Evolutionary conservation across 2,797 vertebrate species (phyloP).

Genomic region (Myiotriccus ornatus): DNA sequence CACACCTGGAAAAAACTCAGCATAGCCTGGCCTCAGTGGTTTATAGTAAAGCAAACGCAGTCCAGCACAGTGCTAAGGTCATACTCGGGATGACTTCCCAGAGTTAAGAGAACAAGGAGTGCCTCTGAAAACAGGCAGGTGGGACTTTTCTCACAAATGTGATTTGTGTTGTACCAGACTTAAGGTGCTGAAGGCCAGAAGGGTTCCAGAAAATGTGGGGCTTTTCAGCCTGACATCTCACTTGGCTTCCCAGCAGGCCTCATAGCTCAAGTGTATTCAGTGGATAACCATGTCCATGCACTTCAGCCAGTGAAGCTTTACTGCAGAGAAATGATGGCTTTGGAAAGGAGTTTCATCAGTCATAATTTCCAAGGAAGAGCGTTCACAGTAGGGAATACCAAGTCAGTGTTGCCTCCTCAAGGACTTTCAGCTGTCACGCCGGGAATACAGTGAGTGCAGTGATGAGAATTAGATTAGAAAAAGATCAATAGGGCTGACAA

Average conservation of each 20-base stretch:
- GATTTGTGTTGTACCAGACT: neutral
- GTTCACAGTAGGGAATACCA: neutral
- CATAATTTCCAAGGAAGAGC: conserved; percentile 8
- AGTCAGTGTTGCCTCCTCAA: conserved; percentile 60
- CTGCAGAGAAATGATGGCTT: neutral
- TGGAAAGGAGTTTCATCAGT: conserved; percentile 4
- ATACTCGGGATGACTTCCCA: neutral
- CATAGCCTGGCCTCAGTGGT: neutral
- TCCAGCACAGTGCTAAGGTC: neutral
- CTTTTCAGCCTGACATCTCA: neutral
- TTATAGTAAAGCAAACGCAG: neutral
- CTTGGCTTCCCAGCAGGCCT: neutral
- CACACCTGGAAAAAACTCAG: neutral
- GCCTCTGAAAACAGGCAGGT: neutral
- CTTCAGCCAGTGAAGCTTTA: neutral
- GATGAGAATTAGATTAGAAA: conserved; percentile 73
- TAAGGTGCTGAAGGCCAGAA: neutral
- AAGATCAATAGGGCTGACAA: conserved; percentile 71
- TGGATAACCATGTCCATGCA: neutral
- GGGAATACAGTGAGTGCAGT: conserved; percentile 58
- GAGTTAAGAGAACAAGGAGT: neutral
- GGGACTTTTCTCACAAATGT: neutral
- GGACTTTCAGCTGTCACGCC: conserved; percentile 64
- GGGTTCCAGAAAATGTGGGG: neutral
- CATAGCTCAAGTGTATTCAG: neutral